Evolutionary conservation across 2,888 invertebrate genomes (phyloP).

Genomic region (Callinectes sapidus): DNA sequence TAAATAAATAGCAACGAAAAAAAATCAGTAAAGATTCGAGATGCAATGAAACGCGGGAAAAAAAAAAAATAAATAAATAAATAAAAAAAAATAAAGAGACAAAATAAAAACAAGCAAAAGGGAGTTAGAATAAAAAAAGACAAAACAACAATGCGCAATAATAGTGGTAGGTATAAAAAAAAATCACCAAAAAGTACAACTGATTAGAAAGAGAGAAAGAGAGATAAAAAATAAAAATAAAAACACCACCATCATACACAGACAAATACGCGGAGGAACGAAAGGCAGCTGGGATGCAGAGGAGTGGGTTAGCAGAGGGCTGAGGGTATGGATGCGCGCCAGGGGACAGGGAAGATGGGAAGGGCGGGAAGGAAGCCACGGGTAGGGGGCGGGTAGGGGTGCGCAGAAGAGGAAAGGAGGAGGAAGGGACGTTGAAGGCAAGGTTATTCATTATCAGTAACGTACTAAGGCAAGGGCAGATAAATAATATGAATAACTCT

Average conservation of each 20-base stretch:
- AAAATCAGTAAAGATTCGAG: neutral
- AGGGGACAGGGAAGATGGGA: neutral
- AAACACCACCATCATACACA: too few relatives aligned
- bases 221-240: too few relatives aligned
- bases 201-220: too few relatives aligned
- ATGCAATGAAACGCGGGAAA: neutral
- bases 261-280: too few relatives aligned
- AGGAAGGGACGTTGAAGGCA: neutral
- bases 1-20: neutral
- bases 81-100: neutral
- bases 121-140: neutral
- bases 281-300: neutral
- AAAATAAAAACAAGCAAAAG: neutral
- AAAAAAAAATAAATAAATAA: neutral
- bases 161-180: too few relatives aligned
- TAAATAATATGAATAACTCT: neutral
- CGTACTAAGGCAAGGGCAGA: neutral
- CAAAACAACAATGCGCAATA: neutral
- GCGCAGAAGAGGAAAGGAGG: neutral
- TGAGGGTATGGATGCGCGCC: neutral
- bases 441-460: neutral
- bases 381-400: neutral
- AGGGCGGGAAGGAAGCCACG: conserved; percentile 4
- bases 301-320: neutral
- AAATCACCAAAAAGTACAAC: too few relatives aligned